A percentile compares a stretch with the other conserved stretches of the same genome.
Evolutionary conservation across 2,888 invertebrate genomes (phyloP).

Genomic region (Cheilosia scutellata): DNA sequence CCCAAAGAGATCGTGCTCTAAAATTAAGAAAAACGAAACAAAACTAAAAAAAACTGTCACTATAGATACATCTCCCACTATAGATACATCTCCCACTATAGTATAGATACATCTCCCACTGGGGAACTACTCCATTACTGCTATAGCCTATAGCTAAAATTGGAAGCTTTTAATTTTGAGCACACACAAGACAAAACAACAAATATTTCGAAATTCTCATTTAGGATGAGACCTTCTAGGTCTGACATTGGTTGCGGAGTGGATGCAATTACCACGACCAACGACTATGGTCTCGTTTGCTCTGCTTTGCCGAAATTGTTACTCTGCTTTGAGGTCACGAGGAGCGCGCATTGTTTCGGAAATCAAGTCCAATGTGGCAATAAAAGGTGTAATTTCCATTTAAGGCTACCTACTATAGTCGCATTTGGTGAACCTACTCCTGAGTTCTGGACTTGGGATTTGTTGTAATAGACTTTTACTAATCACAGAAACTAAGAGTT

Average conservation of each 20-base stretch:
- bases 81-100: too few relatives aligned
- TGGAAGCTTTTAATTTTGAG: constrained; percentile 64
- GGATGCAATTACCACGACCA: constrained; percentile 53
- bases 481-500: constrained; percentile 47
- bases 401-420: constrained; percentile 9
- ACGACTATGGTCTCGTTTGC: constrained; percentile 44
- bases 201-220: constrained; percentile 58
- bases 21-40: constrained; percentile 32
- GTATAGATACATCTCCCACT: too few relatives aligned
- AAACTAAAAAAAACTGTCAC: too few relatives aligned
- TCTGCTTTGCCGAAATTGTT: constrained; percentile 63
- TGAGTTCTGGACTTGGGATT: constrained; percentile 18
- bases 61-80: too few relatives aligned
- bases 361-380: constrained; percentile 54
- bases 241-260: constrained; percentile 35
- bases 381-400: constrained; percentile 73
- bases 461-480: constrained; percentile 29
- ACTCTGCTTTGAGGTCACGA: constrained; percentile 64
- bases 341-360: constrained; percentile 48
- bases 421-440: constrained; percentile 12
- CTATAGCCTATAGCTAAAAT: constrained; percentile 51
- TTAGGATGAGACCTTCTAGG: constrained; percentile 51
- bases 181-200: neutral
- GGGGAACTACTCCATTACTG: constrained; percentile 48
- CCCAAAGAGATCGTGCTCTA: constrained; percentile 68